phyloP scores from a whole-genome alignment of 1,140 invertebrate genomes.

The Leptoteleia sp. region DNA sequence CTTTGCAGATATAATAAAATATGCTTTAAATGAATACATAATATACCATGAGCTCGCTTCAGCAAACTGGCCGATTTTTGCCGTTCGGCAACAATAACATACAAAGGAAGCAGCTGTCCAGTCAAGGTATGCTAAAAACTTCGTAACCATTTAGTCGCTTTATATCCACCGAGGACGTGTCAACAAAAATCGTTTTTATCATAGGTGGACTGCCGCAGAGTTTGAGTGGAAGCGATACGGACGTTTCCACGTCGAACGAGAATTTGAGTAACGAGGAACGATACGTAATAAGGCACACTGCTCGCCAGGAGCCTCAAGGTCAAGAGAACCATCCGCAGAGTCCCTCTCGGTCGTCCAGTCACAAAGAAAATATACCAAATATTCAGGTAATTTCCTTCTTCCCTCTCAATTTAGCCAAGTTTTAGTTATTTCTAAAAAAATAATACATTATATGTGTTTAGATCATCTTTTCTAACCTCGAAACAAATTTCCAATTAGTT shows the following conservation, averaged over 20 bases:
- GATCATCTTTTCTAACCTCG: too few relatives aligned
- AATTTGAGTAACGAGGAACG: conserved; percentile 93
- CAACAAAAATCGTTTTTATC: conserved; percentile 60
- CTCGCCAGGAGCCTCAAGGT: conserved; percentile 94
- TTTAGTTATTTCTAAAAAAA: too few relatives aligned
- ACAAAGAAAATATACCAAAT: conserved; percentile 81
- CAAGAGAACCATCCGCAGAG: conserved; percentile 88
- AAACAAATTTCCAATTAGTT: too few relatives aligned
- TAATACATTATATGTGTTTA: too few relatives aligned
- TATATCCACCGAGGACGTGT: conserved; percentile 42
- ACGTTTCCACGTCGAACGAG: conserved; percentile 94
- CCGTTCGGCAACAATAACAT: conserved; percentile 80
- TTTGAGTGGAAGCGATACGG: conserved; percentile 92
- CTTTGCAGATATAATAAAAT: conserved; percentile 73
- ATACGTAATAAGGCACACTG: conserved; percentile 90
- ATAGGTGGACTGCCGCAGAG: conserved; percentile 85
- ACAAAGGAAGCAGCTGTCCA: conserved; percentile 79
- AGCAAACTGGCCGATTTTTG: conserved; percentile 80
- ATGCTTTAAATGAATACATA: conserved; percentile 75
- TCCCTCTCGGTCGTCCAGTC: conserved; percentile 79
- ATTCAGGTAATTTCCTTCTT: conserved; percentile 80
- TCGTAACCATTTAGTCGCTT: conserved; percentile 24
- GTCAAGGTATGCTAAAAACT: conserved; percentile 74
- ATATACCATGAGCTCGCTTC: conserved; percentile 81
- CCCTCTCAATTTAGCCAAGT: too few relatives aligned